These are phyloP conservation scores for Lasioglossum leucozonium DNA, from an alignment of 2,888 invertebrate species.

Conservation along the genomic window DNA sequence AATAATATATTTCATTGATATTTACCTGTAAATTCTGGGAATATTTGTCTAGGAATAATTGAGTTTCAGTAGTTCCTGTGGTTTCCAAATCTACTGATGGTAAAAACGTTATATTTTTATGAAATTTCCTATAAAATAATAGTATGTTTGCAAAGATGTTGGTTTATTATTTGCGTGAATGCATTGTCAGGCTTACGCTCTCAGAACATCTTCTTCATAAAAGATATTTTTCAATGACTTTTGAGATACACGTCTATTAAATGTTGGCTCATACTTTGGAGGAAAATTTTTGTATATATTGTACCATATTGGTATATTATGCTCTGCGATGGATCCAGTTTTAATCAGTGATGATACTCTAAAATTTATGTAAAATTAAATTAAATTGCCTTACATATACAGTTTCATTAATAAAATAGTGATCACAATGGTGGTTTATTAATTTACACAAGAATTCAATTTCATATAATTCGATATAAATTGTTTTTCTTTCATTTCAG, in stretches of 20 bases:
- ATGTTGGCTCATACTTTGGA: conserved; percentile 93
- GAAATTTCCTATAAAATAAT: conserved; percentile 38
- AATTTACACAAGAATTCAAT: neutral
- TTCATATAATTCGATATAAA: neutral
- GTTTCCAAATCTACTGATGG: conserved; percentile 18
- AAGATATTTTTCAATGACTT: conserved; percentile 89
- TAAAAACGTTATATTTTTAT: neutral
- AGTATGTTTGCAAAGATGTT: neutral
- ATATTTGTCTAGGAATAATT: conserved; percentile 87
- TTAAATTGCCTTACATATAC: too few species aligned
- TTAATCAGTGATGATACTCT: conserved; percentile 92
- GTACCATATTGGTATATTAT: conserved; percentile 97
- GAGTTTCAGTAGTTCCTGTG: conserved; percentile 10
- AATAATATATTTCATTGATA: neutral
- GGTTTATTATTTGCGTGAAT: neutral
- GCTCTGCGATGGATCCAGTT: conserved; percentile 91
- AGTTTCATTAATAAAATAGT: neutral
- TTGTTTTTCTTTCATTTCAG: neutral
- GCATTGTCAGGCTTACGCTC: conserved; percentile 90
- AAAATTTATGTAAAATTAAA: conserved; percentile 73
- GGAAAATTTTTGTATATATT: conserved; percentile 96
- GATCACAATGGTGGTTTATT: neutral
- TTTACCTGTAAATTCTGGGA: conserved; percentile 85
- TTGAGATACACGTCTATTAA: conserved; percentile 88
- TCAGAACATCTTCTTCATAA: conserved; percentile 92